phyloP scores from a whole-genome alignment of 2,888 invertebrate species.

The Onthophagus sagittarius region DNA sequence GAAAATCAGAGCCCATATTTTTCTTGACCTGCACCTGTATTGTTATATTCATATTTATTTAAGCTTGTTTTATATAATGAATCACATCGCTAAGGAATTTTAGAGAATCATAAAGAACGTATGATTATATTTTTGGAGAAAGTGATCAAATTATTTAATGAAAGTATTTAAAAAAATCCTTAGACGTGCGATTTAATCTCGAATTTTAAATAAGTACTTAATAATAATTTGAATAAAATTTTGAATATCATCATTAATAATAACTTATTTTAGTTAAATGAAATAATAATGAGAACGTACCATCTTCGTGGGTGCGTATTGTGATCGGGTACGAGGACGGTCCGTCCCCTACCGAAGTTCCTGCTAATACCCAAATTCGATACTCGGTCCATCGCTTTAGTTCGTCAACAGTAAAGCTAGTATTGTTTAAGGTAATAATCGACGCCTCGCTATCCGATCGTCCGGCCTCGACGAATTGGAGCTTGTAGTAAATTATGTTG shows the following conservation, averaged over 20 bases:
- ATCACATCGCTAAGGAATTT: background rate
- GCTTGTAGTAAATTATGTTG: slow-evolving; percentile 90
- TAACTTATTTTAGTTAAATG: background rate
- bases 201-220: too few species aligned
- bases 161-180: background rate
- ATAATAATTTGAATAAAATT: background rate
- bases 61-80: background rate
- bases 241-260: background rate
- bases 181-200: background rate
- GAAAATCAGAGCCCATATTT: background rate
- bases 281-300: slow-evolving; percentile 65
- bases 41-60: background rate
- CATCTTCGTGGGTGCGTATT: slow-evolving; percentile 96
- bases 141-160: too few species aligned
- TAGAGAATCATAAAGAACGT: too few species aligned
- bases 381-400: slow-evolving; percentile 94
- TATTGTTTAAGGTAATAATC: slow-evolving; percentile 74
- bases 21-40: background rate
- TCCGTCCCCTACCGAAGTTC: slow-evolving; percentile 95
- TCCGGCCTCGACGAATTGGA: slow-evolving; percentile 82
- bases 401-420: slow-evolving; percentile 79
- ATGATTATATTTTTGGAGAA: too few species aligned
- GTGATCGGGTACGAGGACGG: slow-evolving; percentile 88
- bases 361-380: slow-evolving; percentile 94
- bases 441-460: slow-evolving; percentile 81